A percentile compares a stretch with the other conserved stretches of the same genome.
These are phyloP conservation scores for Morphnarchus princeps DNA, from an alignment of 2,113 vertebrate species.

Conservation along the genomic window DNA sequence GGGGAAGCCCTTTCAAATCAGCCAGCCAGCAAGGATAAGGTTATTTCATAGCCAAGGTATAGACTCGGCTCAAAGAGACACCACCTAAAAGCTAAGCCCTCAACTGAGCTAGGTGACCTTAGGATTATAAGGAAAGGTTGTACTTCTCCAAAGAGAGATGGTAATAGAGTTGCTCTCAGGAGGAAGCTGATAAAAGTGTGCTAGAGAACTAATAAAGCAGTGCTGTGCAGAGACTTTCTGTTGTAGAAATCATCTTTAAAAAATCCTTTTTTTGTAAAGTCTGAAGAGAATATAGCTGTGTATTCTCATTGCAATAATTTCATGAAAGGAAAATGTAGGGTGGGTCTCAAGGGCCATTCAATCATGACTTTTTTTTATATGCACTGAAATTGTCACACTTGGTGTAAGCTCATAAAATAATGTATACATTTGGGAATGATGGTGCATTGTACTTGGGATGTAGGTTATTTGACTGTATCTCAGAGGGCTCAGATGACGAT, in stretches of 20 bases:
- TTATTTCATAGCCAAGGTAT: neutral
- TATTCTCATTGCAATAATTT: constrained; percentile 43
- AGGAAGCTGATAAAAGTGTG: constrained; percentile 16
- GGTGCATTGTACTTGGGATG: neutral
- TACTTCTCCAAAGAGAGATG: constrained; percentile 9
- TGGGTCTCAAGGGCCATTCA: constrained; percentile 42
- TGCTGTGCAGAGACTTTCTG: constrained; percentile 16
- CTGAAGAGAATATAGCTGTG: neutral
- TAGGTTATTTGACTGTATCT: constrained; percentile 30
- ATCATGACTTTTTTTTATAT: constrained; percentile 1
- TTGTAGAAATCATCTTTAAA: constrained; percentile 7
- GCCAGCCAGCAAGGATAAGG: neutral
- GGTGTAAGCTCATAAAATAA: constrained; percentile 35
- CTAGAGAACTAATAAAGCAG: constrained; percentile 30
- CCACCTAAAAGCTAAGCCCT: neutral
- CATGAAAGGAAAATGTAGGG: constrained; percentile 43
- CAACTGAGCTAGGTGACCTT: neutral
- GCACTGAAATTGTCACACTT: constrained; percentile 38
- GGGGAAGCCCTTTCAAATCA: neutral
- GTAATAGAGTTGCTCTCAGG: constrained; percentile 33
- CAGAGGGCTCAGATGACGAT: neutral
- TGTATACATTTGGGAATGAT: neutral
- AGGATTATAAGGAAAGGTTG: constrained; percentile 6
- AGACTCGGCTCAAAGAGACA: neutral
- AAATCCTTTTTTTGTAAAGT: neutral